Conservation (phyloP, 2,113 vertebrate species). For the Sylvia atricapilla region DNA sequence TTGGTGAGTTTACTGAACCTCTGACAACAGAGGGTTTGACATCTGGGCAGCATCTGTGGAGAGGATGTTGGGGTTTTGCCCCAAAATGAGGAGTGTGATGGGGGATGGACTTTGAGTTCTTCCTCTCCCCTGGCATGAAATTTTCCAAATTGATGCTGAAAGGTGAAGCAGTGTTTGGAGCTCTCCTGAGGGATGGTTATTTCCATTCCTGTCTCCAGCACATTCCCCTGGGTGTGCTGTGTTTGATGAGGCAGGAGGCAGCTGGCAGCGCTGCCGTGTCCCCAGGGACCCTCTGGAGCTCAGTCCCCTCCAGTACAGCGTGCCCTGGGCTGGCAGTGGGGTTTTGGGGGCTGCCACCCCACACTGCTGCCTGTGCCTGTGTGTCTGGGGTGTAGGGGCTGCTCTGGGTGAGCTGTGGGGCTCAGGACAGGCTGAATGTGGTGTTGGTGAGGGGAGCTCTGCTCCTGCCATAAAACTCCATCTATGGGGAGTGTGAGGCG, state of each 20-base stretch:
- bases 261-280: background rate
- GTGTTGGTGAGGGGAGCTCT: background rate
- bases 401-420: background rate
- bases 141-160: background rate
- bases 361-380: background rate
- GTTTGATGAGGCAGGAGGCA: background rate
- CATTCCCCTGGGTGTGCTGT: background rate
- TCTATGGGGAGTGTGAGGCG: background rate
- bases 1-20: background rate
- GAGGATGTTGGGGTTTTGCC: background rate
- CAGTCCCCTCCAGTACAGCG: rapidly evolving
- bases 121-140: background rate
- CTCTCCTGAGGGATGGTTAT: background rate
- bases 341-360: background rate
- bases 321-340: background rate
- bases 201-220: background rate
- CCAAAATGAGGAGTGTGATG: rapidly evolving
- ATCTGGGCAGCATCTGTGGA: background rate
- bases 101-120: rapidly evolving
- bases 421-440: background rate
- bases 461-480: background rate
- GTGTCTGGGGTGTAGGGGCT: background rate
- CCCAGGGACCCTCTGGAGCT: rapidly evolving
- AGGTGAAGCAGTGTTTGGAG: background rate
- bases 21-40: background rate